Percentiles rank a stretch among this genome's conserved stretches.
Conservation (phyloP, 2,797 vertebrate species). For the Anabacerthia variegaticeps region DNA sequence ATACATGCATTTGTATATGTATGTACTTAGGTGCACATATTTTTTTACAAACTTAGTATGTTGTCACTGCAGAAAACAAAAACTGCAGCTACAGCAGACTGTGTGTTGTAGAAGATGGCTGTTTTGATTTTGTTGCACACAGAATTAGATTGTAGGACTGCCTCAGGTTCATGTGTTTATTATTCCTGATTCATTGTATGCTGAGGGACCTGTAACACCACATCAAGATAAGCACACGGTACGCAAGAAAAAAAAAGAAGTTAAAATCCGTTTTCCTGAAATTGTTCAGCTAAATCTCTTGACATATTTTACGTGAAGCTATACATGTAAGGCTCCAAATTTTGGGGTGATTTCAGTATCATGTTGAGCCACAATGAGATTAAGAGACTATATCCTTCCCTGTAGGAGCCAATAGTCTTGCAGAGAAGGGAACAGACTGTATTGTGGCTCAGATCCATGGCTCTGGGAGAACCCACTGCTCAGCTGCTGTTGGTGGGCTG, state of each 20-base stretch:
- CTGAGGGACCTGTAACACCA: neutral
- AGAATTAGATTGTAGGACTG: neutral
- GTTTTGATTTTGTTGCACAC: neutral
- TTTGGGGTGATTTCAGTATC: neutral
- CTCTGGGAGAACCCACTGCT: neutral
- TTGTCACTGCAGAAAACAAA: neutral
- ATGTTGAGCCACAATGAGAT: neutral
- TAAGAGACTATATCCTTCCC: neutral
- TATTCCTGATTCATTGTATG: neutral
- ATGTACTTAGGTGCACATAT: accelerated
- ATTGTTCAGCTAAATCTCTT: neutral
- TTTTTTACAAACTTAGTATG: neutral
- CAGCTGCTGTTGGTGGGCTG: accelerated
- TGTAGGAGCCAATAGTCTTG: accelerated
- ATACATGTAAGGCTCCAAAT: neutral
- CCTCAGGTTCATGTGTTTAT: neutral
- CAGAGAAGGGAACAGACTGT: neutral
- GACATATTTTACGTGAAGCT: neutral
- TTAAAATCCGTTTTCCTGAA: neutral
- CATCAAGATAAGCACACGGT: neutral
- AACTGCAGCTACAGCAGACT: neutral
- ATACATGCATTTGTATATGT: neutral
- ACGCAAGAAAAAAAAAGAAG: neutral
- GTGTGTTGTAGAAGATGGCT: neutral
- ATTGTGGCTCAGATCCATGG: neutral